Evolutionary conservation across 2,797 vertebrate species (phyloP), one percentile per base, ranked within the genome.

Genomic region (Brachymystax lenok): DNA sequence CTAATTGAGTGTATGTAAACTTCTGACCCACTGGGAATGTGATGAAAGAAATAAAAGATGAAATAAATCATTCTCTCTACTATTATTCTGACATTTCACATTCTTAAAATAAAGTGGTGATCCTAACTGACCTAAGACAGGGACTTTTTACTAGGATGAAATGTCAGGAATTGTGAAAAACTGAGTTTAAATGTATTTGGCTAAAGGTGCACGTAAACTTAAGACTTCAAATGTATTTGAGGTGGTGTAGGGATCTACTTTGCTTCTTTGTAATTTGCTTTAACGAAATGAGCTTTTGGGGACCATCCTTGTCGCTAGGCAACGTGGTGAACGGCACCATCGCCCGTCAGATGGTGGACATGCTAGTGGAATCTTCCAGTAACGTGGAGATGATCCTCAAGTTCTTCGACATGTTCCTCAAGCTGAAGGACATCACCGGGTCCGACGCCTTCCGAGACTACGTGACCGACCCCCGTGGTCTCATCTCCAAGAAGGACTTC

Each of bases 371-470:
- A 79, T 99, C 98, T 1, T 99, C 98, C 8, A 98, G 96, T 92
- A 99, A 99, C 0, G 98, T 99, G 86, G 97, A 98, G 89, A 98
- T 99, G 97, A 99, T 99, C 88, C 96, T 99, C 70, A 99, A 99
- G 88, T 99, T 99, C 94, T 99, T 99, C 0, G 97, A 99, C 92
- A 99, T 98, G 96, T 99, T 99, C 94, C 95, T 99, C 3, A 99
- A 99, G 88, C 95, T 99, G 75, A 97, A 98, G 79, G 98, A 99
- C 92, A 99, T 99, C 1, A 97, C 98, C 72, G 95, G 95, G 0
- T 98, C 98, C 0, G 98, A 99, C 6, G 98, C 98, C 67, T 99
- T 99, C 95, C 92, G 94, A 12, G 96, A 98, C 83, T 98, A 96
- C 0, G 94, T 99, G 82, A 95, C 95, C 0, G 98, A 99, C 77